A percentile compares a stretch with the other conserved stretches of the same genome.
These are phyloP conservation scores for Pheosia tremula DNA, from an alignment of 2,888 invertebrate species.

Conservation along the genomic window DNA sequence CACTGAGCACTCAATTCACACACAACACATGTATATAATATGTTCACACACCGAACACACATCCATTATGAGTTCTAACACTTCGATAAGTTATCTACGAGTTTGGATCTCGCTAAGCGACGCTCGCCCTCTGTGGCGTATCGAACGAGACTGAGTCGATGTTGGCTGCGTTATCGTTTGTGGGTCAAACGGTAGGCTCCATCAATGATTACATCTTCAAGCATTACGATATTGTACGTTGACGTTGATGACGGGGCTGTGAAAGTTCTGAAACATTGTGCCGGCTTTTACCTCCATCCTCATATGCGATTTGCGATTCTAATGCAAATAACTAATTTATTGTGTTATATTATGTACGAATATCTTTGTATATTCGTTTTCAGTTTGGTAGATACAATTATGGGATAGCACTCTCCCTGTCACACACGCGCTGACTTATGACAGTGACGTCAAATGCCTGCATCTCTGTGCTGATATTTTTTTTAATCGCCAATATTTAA, in stretches of 20 bases:
- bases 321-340: neutral
- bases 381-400: no score
- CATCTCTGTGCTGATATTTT: no score
- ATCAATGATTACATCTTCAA: slow-evolving; percentile 51
- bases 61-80: neutral
- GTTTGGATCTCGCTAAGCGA: slow-evolving; percentile 12
- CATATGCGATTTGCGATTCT: neutral
- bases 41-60: slow-evolving; percentile 26
- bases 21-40: slow-evolving; percentile 46
- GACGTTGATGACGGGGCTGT: slow-evolving; percentile 45
- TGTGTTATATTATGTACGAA: no score
- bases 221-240: slow-evolving; percentile 44
- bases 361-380: no score
- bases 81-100: slow-evolving; percentile 8
- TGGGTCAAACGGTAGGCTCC: slow-evolving; percentile 56
- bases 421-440: no score
- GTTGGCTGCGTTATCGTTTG: slow-evolving; percentile 46
- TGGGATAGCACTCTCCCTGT: no score
- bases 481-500: no score
- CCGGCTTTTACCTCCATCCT: slow-evolving; percentile 1
- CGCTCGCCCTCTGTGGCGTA: slow-evolving; percentile 25
- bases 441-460: no score
- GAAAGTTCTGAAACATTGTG: slow-evolving; percentile 37
- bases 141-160: slow-evolving; percentile 37
- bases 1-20: slow-evolving; percentile 53